Percentiles rank a stretch among this genome's conserved stretches.
These are phyloP conservation scores for Pentalonia nigronervosa DNA, from an alignment of 1,140 invertebrate species.

Conservation along the genomic window DNA sequence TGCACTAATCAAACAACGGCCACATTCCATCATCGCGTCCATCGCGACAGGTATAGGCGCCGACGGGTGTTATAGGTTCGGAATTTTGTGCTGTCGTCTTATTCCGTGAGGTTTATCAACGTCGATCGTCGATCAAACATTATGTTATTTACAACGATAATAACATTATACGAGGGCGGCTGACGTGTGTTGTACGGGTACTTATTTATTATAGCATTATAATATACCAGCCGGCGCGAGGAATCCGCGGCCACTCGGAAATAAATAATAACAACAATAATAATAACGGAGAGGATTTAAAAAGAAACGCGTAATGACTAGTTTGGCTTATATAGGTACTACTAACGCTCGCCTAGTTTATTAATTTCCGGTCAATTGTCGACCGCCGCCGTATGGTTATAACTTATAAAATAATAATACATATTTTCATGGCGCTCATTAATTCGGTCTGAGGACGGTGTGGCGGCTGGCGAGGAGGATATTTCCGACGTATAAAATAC, in stretches of 20 bases:
- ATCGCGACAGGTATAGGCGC: too few species aligned
- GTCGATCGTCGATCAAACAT: background rate
- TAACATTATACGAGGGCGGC: background rate
- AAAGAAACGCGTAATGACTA: slow-evolving; percentile 19
- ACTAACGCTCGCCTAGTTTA: slow-evolving; percentile 12
- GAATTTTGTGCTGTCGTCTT: background rate
- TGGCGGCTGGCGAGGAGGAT: background rate
- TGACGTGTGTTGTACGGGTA: background rate
- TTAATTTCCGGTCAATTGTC: slow-evolving; percentile 55
- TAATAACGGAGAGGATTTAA: background rate
- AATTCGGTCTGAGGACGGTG: background rate
- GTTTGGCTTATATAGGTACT: background rate
- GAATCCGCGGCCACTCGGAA: background rate
- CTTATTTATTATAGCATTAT: background rate
- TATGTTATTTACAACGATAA: background rate
- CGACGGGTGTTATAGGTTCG: background rate
- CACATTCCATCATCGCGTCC: too few species aligned
- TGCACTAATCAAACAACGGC: too few species aligned
- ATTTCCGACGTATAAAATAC: background rate
- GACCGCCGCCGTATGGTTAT: slow-evolving; percentile 29
- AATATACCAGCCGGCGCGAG: background rate
- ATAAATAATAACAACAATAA: background rate
- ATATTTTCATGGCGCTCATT: background rate
- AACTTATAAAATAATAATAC: background rate
- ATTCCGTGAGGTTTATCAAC: background rate